Base-by-base conservation (phyloP, 1,140 invertebrate genomes). In the Tetragonula clypearis region DNA sequence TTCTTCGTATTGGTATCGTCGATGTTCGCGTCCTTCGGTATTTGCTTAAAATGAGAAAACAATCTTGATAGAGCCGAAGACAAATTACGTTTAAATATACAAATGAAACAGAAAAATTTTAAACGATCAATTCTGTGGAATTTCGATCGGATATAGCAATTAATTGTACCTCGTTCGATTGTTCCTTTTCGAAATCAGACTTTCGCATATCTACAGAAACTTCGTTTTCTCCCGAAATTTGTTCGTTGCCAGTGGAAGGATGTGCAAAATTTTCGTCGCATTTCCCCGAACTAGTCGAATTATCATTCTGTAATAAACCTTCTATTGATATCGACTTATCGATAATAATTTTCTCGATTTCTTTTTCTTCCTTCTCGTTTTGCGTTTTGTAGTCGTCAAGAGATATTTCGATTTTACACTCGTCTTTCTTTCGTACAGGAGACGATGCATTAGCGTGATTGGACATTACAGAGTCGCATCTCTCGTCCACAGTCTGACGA, bases 401-500 rank as follows among this genome's bases (percentile, higher is more conserved):
- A 19, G 56, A 2, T 11, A 15, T 19, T 55, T 71, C 17, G 9
- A 17, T 23, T 41, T 30, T 26, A 0, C 1, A 17, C 2, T n/a
- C 19, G 0, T 86, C 41, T 0, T 68, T 75, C n/a, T 19, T 78
- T 21, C 69, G 2, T 2, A 81, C 15, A 9, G 86, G 76, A 8
- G 85, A 86, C 17, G 86, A 26, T 0, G 82, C 72, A 14, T 49
- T 82, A n/a, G 75, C 73, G 68, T 53, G 68, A 41, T 79, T 87
- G 5, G 94, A 95, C 65, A 93, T 75, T 15, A 87, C 79, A 0
- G 94, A 94, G 0, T 94, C 92, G 76, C 91, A 93, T 62, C 92
- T 88, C 12, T 93, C 92, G 14, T 95, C 93, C 23, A 92, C 80
- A 15, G 92, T 92, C 17, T 79, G 91, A 41, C 95, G 95, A 0